Base-by-base conservation (phyloP, 2,888 invertebrate genomes). In the Plagodis pulveraria region DNA sequence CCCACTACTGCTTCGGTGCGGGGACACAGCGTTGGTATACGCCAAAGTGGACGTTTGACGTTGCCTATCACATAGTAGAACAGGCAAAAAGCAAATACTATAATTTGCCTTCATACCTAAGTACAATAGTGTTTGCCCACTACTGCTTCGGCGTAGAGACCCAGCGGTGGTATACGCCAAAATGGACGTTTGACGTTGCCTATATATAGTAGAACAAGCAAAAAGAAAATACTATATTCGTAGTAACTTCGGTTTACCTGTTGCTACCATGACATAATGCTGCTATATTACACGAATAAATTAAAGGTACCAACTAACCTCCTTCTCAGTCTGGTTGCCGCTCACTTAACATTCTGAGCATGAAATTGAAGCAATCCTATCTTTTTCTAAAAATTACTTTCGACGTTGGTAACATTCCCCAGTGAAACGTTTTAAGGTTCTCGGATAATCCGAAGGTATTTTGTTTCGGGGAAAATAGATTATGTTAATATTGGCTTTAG, bases 301-400 rank as follows among this genome's bases (percentile, higher is more conserved):
- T 54, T 47, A 58, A 50, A 11, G 22, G 22, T 36, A 0, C 44
- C 33, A 47, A 50, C 50, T 46, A n/a, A 50, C 51, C 49, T 56
- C 33, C 4, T 45, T 49, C 44, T 40, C 10, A 43, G 41, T 44
- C 44, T 44, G 59, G 59, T 55, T 55, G 50, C 38, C 50, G 51
- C 55, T 59, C 51, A 60, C 49, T 56, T 61, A 61, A 52, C 33
- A 61, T 61, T 56, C 60, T 56, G 40, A 56, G 56, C 52, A 61
- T 50, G 60, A 61, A 61, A 56, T 56, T 56, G 52, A 49, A 52
- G 52, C 41, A 56, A 56, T 55, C 50, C 42, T 51, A 51, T 42
- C 58, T 40, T 56, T 61, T 56, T 56, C 52, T 52, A 56, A 56
- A 22, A 52, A 61, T 61, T 61, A 61, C 56, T 61, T 61, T 61